phyloP scores from a whole-genome alignment of 2,797 vertebrate species.

The Thunnus albacares region DNA sequence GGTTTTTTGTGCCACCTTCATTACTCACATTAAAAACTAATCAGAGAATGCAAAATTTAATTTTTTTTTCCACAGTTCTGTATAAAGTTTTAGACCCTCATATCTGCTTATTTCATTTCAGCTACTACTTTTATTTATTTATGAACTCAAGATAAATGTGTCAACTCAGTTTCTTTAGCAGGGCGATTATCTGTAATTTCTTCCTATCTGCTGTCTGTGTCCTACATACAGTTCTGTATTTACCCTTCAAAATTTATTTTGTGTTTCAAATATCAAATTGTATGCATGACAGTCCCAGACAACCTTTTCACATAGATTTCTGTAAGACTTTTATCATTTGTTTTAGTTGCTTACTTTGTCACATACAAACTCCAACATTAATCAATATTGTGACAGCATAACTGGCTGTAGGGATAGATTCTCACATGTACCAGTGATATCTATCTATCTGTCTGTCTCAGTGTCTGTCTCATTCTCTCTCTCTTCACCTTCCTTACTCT shows the following conservation, averaged over 20 bases:
- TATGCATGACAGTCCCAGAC: slow-evolving; percentile 29
- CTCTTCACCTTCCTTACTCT: not conserved
- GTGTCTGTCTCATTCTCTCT: not conserved
- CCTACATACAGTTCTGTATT: slow-evolving; percentile 59
- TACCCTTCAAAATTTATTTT: slow-evolving; percentile 57
- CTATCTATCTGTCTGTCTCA: slow-evolving; percentile 19
- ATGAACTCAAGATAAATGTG: slow-evolving; percentile 65
- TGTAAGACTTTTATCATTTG: slow-evolving; percentile 46
- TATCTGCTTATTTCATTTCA: slow-evolving; percentile 52
- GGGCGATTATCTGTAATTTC: slow-evolving; percentile 62
- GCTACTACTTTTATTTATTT: slow-evolving; percentile 60
- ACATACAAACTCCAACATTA: slow-evolving; percentile 41
- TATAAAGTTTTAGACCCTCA: slow-evolving; percentile 28
- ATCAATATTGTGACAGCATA: slow-evolving; percentile 38
- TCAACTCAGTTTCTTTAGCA: slow-evolving; percentile 51
- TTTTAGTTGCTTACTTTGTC: slow-evolving; percentile 46
- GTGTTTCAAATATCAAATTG: slow-evolving; percentile 46
- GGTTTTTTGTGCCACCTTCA: slow-evolving; percentile 19
- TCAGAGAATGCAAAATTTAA: slow-evolving; percentile 35
- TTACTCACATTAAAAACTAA: slow-evolving; percentile 51
- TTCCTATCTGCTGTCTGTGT: slow-evolving; percentile 52
- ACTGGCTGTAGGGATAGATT: slow-evolving; percentile 23
- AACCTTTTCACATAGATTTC: slow-evolving; percentile 38
- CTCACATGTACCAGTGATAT: not conserved
- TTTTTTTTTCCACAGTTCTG: slow-evolving; percentile 17